Evolutionary conservation across 2,888 invertebrate species (phyloP).

Genomic region (Ormia ochracea): DNA sequence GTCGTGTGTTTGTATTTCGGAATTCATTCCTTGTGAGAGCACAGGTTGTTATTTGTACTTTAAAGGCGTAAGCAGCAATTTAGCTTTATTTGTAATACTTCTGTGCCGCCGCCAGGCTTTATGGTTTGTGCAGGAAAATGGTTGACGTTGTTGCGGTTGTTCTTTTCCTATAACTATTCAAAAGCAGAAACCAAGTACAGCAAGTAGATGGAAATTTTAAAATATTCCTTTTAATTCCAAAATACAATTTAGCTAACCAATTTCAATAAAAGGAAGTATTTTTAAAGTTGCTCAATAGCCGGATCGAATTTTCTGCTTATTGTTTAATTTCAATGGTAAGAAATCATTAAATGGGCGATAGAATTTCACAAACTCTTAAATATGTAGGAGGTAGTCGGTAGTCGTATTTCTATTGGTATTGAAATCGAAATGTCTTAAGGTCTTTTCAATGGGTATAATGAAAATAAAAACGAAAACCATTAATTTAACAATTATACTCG

Average conservation of each 20-base stretch:
- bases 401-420: too few species aligned
- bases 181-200: constrained; percentile 15
- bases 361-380: too few species aligned
- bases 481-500: too few species aligned
- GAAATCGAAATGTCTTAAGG: too few species aligned
- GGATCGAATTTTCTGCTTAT: neutral
- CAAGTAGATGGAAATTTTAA: neutral
- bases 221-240: constrained; percentile 38
- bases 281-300: constrained; percentile 2
- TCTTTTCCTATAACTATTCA: neutral
- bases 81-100: constrained; percentile 50
- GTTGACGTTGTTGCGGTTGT: neutral
- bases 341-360: constrained; percentile 35
- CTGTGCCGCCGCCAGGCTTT: constrained; percentile 46
- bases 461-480: too few species aligned
- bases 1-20: neutral
- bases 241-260: constrained; percentile 11
- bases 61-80: constrained; percentile 51
- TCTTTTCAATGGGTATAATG: too few species aligned
- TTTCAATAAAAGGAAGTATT: constrained; percentile 18
- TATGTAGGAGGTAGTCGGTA: too few species aligned
- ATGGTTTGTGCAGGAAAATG: constrained; percentile 26
- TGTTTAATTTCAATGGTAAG: neutral
- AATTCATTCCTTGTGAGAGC: constrained; percentile 19
- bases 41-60: constrained; percentile 39